phyloP scores from a whole-genome alignment of 2,797 vertebrate genomes.

The Sebastolobus alascanus region DNA sequence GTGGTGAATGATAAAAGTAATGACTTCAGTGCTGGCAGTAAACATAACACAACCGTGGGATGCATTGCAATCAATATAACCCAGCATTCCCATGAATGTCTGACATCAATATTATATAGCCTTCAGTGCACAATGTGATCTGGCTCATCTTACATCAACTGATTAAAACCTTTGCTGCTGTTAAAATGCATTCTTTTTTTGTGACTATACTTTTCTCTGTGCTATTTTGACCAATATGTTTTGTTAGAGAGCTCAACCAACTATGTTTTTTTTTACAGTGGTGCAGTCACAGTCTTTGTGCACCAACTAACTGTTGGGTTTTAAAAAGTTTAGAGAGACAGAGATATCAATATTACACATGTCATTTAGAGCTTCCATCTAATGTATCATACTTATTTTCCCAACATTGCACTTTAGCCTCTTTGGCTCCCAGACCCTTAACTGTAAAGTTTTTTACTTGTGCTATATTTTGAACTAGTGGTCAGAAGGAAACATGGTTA shows the following conservation, averaged over 20 bases:
- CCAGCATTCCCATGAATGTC: constrained; percentile 27
- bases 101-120: constrained; percentile 42
- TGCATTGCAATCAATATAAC: constrained; percentile 38
- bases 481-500: not conserved
- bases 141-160: constrained; percentile 29
- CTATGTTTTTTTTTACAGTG: not conserved
- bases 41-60: constrained; percentile 25
- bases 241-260: not conserved
- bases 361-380: not conserved
- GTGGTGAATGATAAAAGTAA: constrained; percentile 38
- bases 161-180: constrained; percentile 17
- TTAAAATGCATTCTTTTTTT: not conserved
- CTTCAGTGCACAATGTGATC: constrained; percentile 16
- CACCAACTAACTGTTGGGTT: not conserved
- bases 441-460: not conserved
- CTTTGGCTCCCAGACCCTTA: not conserved
- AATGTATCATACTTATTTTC: not conserved
- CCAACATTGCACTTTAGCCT: not conserved
- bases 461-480: not conserved
- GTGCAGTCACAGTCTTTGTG: not conserved
- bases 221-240: not conserved
- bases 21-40: constrained; percentile 29
- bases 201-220: not conserved
- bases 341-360: not conserved
- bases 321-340: not conserved